phyloP scores from a whole-genome alignment of 2,113 vertebrate genomes.

The Phrynosoma blainvillii region DNA sequence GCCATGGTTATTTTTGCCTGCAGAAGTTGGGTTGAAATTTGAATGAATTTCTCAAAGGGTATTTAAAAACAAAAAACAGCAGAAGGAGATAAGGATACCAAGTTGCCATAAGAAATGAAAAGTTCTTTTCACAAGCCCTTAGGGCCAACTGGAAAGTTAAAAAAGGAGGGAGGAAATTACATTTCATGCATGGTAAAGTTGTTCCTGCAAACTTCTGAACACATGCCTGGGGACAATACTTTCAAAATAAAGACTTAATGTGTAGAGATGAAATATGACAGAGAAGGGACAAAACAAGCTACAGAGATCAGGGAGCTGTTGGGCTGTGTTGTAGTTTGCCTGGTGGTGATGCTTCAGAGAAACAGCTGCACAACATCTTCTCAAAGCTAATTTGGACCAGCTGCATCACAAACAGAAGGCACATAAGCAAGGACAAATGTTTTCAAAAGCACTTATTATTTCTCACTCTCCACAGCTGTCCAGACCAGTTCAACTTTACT shows the following conservation, averaged over 20 bases:
- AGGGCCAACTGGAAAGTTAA: conserved; percentile 45
- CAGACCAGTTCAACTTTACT: conserved; percentile 58
- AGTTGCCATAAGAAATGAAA: conserved; percentile 47
- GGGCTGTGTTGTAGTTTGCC: conserved; percentile 65
- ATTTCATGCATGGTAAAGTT: conserved; percentile 53
- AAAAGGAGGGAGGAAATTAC: conserved; percentile 11
- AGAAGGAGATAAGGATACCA: background rate
- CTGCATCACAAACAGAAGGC: conserved; percentile 62
- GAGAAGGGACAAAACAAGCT: conserved; percentile 64
- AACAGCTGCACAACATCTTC: conserved; percentile 76
- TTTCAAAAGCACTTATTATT: conserved; percentile 60
- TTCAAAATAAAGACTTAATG: conserved; percentile 59
- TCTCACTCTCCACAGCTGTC: conserved; percentile 66
- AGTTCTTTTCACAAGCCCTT: conserved; percentile 64
- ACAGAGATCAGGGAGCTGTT: conserved; percentile 62
- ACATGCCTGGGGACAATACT: conserved; percentile 58
- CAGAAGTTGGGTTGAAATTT: conserved; percentile 42
- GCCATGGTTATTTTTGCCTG: conserved; percentile 19
- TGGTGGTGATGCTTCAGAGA: conserved; percentile 69
- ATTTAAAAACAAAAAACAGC: background rate
- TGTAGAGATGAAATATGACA: conserved; percentile 72
- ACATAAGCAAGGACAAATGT: conserved; percentile 65
- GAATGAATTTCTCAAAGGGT: conserved; percentile 38
- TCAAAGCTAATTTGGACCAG: conserved; percentile 71
- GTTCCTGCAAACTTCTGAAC: conserved; percentile 62